These are phyloP conservation scores for Catamblyrhynchus diadema DNA, from an alignment of 2,797 vertebrate species.

Conservation along the genomic window DNA sequence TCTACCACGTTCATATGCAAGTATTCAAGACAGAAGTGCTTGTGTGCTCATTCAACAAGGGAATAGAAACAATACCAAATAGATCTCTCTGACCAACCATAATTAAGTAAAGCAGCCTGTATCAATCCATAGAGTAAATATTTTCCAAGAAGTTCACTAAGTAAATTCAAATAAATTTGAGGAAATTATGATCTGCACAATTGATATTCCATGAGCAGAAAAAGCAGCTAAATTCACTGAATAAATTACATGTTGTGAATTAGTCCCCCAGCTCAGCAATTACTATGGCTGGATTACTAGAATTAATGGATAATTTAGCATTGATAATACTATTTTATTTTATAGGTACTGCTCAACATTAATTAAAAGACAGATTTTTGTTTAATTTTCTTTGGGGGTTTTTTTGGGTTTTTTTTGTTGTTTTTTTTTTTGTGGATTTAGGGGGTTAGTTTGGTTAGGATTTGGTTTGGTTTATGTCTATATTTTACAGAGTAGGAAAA, in stretches of 20 bases:
- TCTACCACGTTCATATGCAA: background rate
- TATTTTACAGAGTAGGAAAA: background rate
- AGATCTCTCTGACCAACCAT: slow-evolving; percentile 41
- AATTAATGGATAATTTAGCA: slow-evolving; percentile 17
- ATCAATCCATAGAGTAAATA: slow-evolving; percentile 61
- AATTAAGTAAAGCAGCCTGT: slow-evolving; percentile 59
- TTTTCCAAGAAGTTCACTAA: slow-evolving; percentile 53
- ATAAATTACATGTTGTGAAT: slow-evolving; percentile 42
- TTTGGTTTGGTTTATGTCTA: background rate
- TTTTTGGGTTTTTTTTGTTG: no score
- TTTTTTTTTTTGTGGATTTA: background rate
- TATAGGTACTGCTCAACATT: background rate
- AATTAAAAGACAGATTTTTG: background rate
- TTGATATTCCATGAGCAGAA: slow-evolving; percentile 37
- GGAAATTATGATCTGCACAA: slow-evolving; percentile 35
- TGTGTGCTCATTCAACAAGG: slow-evolving; percentile 53
- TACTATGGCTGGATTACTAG: slow-evolving; percentile 24
- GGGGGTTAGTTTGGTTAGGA: background rate
- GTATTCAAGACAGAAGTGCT: slow-evolving; percentile 37
- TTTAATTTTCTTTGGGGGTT: background rate
- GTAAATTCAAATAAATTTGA: slow-evolving; percentile 57
- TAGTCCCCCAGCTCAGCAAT: slow-evolving; percentile 31
- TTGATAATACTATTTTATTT: background rate
- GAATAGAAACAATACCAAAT: slow-evolving; percentile 58
- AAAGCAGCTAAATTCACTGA: slow-evolving; percentile 37